These are phyloP conservation scores for Echinarachnius parma DNA, from an alignment of 53 echinoderm and acorn worm genomes.

Conservation along the genomic window DNA sequence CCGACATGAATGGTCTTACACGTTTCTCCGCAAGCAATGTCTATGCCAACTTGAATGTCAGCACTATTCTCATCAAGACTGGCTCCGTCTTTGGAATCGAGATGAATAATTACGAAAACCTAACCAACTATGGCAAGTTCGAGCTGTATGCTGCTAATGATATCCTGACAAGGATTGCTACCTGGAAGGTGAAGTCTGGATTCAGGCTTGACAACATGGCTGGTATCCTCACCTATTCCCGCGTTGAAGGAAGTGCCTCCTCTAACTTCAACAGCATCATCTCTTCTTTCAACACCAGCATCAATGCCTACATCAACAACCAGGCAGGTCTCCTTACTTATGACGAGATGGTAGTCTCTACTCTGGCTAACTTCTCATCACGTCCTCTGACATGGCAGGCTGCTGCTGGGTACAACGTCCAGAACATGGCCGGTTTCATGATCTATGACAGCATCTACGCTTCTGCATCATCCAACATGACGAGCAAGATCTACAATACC, in stretches of 20 bases:
- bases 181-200: constrained; percentile 24
- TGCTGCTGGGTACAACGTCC: constrained; percentile 3
- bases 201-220: constrained; percentile 30
- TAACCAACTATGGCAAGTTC: constrained; percentile 29
- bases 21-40: constrained; percentile 8
- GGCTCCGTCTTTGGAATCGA: constrained; percentile 14
- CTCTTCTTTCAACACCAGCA: constrained; percentile 16
- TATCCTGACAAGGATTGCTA: constrained; percentile 19
- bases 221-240: constrained; percentile 25
- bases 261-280: constrained; percentile 40
- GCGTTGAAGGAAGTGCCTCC: constrained; percentile 34
- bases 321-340: constrained; percentile 25
- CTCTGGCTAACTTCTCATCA: constrained; percentile 18
- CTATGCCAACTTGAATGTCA: constrained; percentile 4
- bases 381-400: constrained; percentile 2
- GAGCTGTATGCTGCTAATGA: constrained; percentile 30
- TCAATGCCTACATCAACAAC: constrained; percentile 31
- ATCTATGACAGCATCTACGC: constrained; percentile 22
- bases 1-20: not conserved
- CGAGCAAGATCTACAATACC: constrained; percentile 46
- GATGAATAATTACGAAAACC: constrained; percentile 30
- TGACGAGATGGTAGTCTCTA: constrained; percentile 22
- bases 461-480: constrained; percentile 37
- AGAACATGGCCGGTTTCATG: constrained; percentile 46
- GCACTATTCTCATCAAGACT: constrained; percentile 14